phyloP scores from a whole-genome alignment of 2,113 vertebrate genomes.

The Amblyornis subalaris region DNA sequence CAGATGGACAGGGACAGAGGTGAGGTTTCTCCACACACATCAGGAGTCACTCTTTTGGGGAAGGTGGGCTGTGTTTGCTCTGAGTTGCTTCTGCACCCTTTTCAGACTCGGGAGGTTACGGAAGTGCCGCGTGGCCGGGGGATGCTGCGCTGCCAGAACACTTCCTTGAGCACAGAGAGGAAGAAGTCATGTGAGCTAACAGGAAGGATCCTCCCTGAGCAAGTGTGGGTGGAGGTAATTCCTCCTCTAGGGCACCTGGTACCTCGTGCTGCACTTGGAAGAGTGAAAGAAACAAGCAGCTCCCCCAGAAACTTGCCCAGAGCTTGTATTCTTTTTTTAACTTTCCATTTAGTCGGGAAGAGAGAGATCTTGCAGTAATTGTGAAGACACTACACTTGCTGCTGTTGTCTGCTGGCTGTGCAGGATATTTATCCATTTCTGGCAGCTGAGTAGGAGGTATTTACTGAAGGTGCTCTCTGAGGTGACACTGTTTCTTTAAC shows the following conservation, averaged over 20 bases:
- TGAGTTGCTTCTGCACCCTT: not conserved
- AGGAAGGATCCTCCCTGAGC: not conserved
- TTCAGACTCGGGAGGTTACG: not conserved
- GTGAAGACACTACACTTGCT: fast-evolving
- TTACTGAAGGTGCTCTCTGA: not conserved
- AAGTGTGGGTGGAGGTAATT: not conserved
- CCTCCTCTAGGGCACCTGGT: not conserved
- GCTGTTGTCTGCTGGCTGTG: not conserved
- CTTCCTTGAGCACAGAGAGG: not conserved
- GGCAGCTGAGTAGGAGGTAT: not conserved
- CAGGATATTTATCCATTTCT: not conserved
- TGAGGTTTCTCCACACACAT: fast-evolving
- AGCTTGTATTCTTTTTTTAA: no score
- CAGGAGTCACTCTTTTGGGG: not conserved
- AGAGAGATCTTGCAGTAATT: not conserved
- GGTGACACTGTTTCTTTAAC: not conserved
- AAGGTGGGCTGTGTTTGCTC: not conserved
- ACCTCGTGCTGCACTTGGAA: not conserved
- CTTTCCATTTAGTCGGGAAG: not conserved
- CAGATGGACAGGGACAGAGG: not conserved
- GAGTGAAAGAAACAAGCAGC: not conserved
- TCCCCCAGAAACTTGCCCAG: not conserved
- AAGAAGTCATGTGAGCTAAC: not conserved
- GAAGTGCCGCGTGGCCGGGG: fast-evolving
- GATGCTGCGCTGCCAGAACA: not conserved